Percentiles rank a stretch among this genome's conserved stretches.
Conservation (phyloP, 2,113 vertebrate genomes). For the Anhinga rufa region DNA sequence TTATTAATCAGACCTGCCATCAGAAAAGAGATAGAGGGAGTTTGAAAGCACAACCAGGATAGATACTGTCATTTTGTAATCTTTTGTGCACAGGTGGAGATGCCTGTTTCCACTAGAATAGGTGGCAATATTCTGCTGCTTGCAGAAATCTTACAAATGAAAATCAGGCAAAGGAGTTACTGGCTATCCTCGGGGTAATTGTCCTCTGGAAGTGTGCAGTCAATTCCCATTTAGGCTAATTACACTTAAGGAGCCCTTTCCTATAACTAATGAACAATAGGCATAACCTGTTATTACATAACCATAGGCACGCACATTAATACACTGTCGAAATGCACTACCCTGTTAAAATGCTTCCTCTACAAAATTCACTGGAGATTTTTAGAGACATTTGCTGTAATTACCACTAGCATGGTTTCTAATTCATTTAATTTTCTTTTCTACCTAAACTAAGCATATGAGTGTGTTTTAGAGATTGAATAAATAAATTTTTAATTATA, state of each 20-base stretch:
- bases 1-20: constrained; percentile 1
- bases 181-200: background rate
- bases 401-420: constrained; percentile 69
- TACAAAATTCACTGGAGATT: constrained; percentile 69
- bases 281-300: constrained; percentile 46
- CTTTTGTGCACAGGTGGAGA: background rate
- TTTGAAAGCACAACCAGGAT: background rate
- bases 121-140: constrained; percentile 16
- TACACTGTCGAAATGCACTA: constrained; percentile 6
- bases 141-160: background rate
- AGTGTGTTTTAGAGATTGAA: constrained; percentile 72
- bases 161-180: constrained; percentile 20
- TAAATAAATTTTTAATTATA: constrained; percentile 82
- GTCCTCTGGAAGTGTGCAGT: constrained; percentile 40
- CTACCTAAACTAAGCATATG: constrained; percentile 67
- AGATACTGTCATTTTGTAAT: background rate
- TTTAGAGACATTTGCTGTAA: constrained; percentile 74
- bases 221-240: constrained; percentile 56
- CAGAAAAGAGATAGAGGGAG: background rate
- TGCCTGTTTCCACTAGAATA: background rate
- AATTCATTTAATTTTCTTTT: constrained; percentile 74
- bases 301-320: constrained; percentile 46
- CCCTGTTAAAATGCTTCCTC: constrained; percentile 55
- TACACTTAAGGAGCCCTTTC: constrained; percentile 50
- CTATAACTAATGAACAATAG: constrained; percentile 62